Evolutionary conservation across 2,797 vertebrate species (phyloP), one percentile per base, ranked within the genome.

Genomic region (Intellagama lesueurii): DNA sequence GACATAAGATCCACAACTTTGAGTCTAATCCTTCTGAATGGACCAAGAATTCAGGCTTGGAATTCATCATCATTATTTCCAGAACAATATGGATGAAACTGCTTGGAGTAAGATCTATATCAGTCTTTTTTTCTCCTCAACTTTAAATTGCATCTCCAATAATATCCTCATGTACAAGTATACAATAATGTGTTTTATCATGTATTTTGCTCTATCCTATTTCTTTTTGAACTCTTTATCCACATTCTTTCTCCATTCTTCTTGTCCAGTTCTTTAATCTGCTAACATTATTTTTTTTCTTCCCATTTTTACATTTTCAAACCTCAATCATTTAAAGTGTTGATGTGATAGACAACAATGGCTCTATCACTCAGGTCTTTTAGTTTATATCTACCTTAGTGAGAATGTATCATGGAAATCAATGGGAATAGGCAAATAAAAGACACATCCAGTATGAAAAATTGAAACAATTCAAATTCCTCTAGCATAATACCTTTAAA

Each of bases 1-100:
- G 26, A 76, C 14, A 76, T 11, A n/a, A 30, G 35, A 35, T 83
- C 16, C 49, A 44, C 68, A 69, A 7, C 28, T 47, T 52, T 68
- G 19, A 81, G 19, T 32, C 9, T 69, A 69, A 40, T 52, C 49
- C 44, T 81, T 89, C 78, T n/a, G 6, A 90, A 89, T 77, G 40
- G 26, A 87, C 72, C 66, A 90, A 49, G 68, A 78, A 77, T 52
- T 60, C 26, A 11, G 69, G n/a, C 26, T 83, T 82, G 24, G 44
- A 86, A 81, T 69, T 89, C 35, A 52, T 73, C 40, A 40, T 72
- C 4, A 70, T 88, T 78, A 69, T 73, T 66, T 80, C 35, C 32
- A 52, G 0, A 28, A 69, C 47, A 87, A 4, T 26, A 87, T 40
- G 60, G 30, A 22, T 17, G 49, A 72, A 30, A 72, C 11, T n/a